Evolutionary conservation across 2,888 invertebrate species (phyloP).

Genomic region (Athetis lepigone): DNA sequence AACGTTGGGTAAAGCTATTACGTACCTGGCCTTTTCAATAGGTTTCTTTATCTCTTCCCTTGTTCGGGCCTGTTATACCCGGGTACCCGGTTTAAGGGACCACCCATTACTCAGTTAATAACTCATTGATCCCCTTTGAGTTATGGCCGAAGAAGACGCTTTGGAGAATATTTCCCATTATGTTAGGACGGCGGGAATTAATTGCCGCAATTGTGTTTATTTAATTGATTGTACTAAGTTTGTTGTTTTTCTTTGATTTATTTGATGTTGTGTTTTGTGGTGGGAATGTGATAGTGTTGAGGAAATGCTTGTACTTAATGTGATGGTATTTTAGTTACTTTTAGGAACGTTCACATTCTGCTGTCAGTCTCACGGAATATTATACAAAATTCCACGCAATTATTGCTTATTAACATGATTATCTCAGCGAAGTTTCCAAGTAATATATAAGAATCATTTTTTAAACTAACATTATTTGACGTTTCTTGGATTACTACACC

Average conservation of each 20-base stretch:
- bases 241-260: slow-evolving; percentile 49
- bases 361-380: too few relatives aligned
- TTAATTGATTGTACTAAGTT: slow-evolving; percentile 59
- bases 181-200: slow-evolving; percentile 54
- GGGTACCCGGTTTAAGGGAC: slow-evolving; percentile 62
- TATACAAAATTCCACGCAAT: too few relatives aligned
- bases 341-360: too few relatives aligned
- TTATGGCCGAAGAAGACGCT: slow-evolving; percentile 65
- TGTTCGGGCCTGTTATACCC: slow-evolving; percentile 63
- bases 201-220: slow-evolving; percentile 58
- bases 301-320: too few relatives aligned
- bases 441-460: too few relatives aligned
- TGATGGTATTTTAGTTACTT: too few relatives aligned
- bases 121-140: slow-evolving; percentile 72
- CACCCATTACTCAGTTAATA: slow-evolving; percentile 70
- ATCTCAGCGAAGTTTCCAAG: too few relatives aligned
- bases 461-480: too few relatives aligned
- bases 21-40: slow-evolving; percentile 67
- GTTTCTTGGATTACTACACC: too few relatives aligned
- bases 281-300: neutral
- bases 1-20: slow-evolving; percentile 51
- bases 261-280: slow-evolving; percentile 16
- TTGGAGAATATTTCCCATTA: slow-evolving; percentile 64
- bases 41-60: slow-evolving; percentile 65
- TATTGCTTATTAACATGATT: too few relatives aligned